Conservation (phyloP, 2,797 vertebrate genomes). For the Botia kubotai region DNA sequence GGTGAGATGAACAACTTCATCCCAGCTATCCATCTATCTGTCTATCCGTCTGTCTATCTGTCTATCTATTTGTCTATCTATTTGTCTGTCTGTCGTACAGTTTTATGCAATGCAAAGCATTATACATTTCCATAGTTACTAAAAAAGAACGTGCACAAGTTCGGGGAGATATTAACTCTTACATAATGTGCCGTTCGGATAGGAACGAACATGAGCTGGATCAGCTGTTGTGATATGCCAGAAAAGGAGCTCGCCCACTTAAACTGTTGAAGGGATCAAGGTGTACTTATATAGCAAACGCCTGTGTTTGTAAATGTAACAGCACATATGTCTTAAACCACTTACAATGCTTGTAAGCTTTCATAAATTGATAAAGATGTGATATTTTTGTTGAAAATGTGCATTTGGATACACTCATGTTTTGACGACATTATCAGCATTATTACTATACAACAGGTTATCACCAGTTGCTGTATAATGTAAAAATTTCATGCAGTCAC, state of each 20-base stretch:
- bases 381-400: no score
- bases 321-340: background rate
- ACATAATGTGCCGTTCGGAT: conserved; percentile 67
- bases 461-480: background rate
- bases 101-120: background rate
- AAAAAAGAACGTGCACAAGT: background rate
- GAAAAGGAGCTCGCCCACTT: conserved; percentile 70
- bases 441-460: background rate
- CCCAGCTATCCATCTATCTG: background rate
- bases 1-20: conserved; percentile 76
- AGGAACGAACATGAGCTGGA: conserved; percentile 63
- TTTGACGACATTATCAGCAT: background rate
- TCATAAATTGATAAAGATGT: no score
- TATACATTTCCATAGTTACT: background rate
- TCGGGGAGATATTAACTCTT: conserved; percentile 53
- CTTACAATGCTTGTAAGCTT: background rate
- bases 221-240: conserved; percentile 60
- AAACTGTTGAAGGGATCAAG: conserved; percentile 53
- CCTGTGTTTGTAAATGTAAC: conserved; percentile 1
- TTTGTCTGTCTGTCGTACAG: background rate
- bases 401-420: background rate
- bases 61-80: no score
- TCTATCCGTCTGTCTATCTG: no score
- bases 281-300: conserved; percentile 64
- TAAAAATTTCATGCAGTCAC: background rate